Evolutionary conservation across 2,888 invertebrate species (phyloP).

Genomic region (Panzeria rudis): DNA sequence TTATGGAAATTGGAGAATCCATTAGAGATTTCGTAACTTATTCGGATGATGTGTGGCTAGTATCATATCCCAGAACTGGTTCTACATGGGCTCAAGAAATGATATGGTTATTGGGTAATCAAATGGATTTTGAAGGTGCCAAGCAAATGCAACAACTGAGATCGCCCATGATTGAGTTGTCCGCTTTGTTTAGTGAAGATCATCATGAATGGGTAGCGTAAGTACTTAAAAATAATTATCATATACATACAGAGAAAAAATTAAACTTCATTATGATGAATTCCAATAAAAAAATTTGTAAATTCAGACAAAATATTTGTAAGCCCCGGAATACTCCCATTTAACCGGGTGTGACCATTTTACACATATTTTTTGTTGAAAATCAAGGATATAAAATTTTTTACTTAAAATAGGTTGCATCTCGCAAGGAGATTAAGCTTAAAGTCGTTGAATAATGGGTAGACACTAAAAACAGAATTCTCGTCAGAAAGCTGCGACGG

Average conservation of each 20-base stretch:
- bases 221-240: slow-evolving; percentile 76
- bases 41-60: slow-evolving; percentile 92
- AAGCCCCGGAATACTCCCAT: too few species aligned
- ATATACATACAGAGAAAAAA: neutral
- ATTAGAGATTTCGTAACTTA: slow-evolving; percentile 89
- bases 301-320: too few species aligned
- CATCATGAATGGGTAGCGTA: slow-evolving; percentile 86
- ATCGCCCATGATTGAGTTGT: slow-evolving; percentile 90
- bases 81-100: slow-evolving; percentile 98
- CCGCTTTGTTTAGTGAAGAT: slow-evolving; percentile 87
- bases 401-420: too few species aligned
- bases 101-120: slow-evolving; percentile 94
- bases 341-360: too few species aligned
- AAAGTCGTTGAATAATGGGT: too few species aligned
- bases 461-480: too few species aligned
- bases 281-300: too few species aligned
- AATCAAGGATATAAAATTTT: too few species aligned
- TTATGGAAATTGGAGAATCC: slow-evolving; percentile 87
- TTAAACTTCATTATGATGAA: too few species aligned
- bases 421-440: too few species aligned
- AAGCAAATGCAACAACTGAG: slow-evolving; percentile 85
- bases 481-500: too few species aligned
- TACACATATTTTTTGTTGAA: too few species aligned
- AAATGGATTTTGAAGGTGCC: slow-evolving; percentile 90
- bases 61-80: slow-evolving; percentile 95